phyloP scores from a whole-genome alignment of 2,797 vertebrate genomes.

The Paedocypris micromegethes region DNA sequence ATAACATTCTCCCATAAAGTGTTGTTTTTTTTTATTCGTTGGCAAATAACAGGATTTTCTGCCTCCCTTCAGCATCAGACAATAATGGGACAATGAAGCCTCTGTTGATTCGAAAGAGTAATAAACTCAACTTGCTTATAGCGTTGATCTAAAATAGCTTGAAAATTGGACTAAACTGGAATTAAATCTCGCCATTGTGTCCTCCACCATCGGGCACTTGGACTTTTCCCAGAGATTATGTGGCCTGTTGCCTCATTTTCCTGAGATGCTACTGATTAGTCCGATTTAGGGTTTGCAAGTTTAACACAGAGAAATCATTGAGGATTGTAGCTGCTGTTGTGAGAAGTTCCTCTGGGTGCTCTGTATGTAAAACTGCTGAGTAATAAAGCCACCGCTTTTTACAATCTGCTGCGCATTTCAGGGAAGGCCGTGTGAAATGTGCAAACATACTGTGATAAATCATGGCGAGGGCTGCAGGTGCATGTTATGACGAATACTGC shows the following conservation, averaged over 20 bases:
- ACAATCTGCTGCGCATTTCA: constrained; percentile 4
- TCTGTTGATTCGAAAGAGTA: no score
- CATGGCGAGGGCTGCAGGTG: background rate
- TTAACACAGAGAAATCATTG: constrained; percentile 1
- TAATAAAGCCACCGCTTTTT: background rate
- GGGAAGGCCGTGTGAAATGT: constrained; percentile 1
- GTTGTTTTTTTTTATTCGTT: no score
- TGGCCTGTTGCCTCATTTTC: background rate
- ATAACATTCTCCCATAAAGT: no score
- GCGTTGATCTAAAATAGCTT: no score
- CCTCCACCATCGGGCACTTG: background rate
- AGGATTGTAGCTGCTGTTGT: constrained; percentile 13
- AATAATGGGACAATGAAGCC: no score
- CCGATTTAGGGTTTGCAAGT: background rate
- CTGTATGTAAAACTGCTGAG: background rate
- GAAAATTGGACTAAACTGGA: no score
- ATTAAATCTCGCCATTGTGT: no score
- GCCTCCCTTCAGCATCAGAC: no score
- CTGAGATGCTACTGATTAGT: constrained; percentile 5
- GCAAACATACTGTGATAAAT: constrained; percentile 4
- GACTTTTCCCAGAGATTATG: background rate
- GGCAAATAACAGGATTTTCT: no score
- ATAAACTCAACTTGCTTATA: no score
- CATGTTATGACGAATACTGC: background rate
- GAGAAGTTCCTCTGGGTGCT: background rate